These are phyloP conservation scores for Trachelus iudaicus DNA, from an alignment of 2,888 invertebrate species.

Conservation along the genomic window DNA sequence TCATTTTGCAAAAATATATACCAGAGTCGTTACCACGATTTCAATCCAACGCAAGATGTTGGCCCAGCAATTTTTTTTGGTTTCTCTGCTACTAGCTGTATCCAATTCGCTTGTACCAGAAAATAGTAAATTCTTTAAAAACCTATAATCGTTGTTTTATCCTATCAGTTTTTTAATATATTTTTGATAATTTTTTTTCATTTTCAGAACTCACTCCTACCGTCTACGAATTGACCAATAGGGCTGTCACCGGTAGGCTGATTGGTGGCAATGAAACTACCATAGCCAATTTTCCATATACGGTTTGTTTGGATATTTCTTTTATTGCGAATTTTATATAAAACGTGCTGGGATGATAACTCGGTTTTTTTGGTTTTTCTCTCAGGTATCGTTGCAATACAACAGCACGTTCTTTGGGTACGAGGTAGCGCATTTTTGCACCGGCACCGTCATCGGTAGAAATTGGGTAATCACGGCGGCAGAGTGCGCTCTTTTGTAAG, in stretches of 20 bases:
- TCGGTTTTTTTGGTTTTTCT: background rate
- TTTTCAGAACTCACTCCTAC: no score
- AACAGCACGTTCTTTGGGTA: constrained; percentile 49
- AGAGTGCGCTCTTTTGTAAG: constrained; percentile 43
- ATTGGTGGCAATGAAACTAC: constrained; percentile 48
- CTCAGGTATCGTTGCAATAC: constrained; percentile 47
- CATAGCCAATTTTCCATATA: constrained; percentile 53
- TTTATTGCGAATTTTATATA: background rate
- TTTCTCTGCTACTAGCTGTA: no score
- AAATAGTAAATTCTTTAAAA: no score
- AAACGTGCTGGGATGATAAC: no score
- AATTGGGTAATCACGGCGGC: constrained; percentile 50
- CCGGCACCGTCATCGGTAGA: constrained; percentile 41
- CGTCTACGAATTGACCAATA: background rate
- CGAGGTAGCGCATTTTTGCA: constrained; percentile 45
- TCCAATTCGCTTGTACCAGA: no score
- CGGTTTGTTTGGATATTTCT: constrained; percentile 31
- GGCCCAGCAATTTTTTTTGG: no score
- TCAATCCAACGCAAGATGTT: no score
- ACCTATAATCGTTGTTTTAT: no score
- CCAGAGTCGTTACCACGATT: background rate
- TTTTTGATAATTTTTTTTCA: no score
- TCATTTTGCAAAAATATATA: background rate
- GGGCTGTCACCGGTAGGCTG: constrained; percentile 35
- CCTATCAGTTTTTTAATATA: no score